Evolutionary conservation across 2,113 vertebrate genomes (phyloP), one percentile per base, ranked within the genome.

Genomic region (Potamarius usumacintae): DNA sequence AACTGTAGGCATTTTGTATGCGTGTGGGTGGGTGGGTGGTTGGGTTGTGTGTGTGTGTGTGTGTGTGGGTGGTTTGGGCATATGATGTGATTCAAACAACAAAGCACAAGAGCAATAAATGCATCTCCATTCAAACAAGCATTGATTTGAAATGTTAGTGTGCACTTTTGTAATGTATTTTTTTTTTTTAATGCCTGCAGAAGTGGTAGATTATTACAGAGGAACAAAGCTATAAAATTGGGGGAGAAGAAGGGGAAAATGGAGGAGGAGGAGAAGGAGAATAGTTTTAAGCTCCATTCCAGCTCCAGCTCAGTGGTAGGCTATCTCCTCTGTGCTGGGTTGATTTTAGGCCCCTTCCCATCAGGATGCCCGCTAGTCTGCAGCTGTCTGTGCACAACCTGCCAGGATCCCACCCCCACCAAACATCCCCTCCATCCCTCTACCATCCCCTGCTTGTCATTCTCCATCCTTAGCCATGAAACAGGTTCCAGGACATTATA

Each of bases 361-460:
- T 85, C 79, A 89, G 92, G 90, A 92, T 93, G 92, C 93, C 94
- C 93, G 94, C 94, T 91, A 94, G 93, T 95, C 93, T 95, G 93
- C 94, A 94, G 93, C 92, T 92, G 93, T 94, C 93, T 93, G 92
- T 91, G 90, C 91, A 90, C 88, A 93, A 90, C 90, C 84, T 79
- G 90, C 91, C 91, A 93, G 90, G 89, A 93, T 91, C 90, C 91
- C 91, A 88, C 92, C 92, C 57, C 57, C 55, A 10, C 15, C 78
- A 88, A 92, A 90, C 89, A 89, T 89, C 89, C 92, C 90, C 71
- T 50, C 86, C 84, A 78, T 58, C 30, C 58, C 83, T 42, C 30
- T 74, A 82, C 57, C 74, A 86, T 79, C 84, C 90, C 27, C 72
- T 82, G 80, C 58, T 79, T 67, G 72, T 65, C 34, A 11, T 71